These are phyloP conservation scores for Lamproptera curius DNA, from an alignment of 2,888 invertebrate species.

Conservation along the genomic window DNA sequence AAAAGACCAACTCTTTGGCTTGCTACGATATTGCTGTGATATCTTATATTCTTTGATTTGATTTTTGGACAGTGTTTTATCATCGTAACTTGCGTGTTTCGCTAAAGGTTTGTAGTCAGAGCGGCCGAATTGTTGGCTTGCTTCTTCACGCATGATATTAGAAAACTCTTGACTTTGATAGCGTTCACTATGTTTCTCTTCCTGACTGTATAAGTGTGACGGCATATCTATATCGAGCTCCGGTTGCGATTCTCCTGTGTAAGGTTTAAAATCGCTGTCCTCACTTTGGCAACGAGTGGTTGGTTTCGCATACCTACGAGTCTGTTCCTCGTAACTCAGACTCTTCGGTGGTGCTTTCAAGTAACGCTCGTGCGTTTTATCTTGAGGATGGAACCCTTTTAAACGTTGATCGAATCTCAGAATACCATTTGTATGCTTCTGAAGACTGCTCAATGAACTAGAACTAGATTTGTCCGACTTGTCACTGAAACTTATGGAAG, in stretches of 20 bases:
- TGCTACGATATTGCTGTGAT: slow-evolving; percentile 74
- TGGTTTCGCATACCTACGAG: slow-evolving; percentile 66
- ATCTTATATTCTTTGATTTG: slow-evolving; percentile 81
- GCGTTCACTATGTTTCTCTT: slow-evolving; percentile 80
- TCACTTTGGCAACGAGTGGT: slow-evolving; percentile 80
- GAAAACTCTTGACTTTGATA: slow-evolving; percentile 83
- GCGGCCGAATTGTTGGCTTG: slow-evolving; percentile 58
- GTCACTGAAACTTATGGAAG: slow-evolving; percentile 72
- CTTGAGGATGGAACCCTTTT: slow-evolving; percentile 46
- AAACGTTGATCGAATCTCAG: slow-evolving; percentile 59
- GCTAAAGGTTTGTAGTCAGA: slow-evolving; percentile 78
- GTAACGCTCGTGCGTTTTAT: slow-evolving; percentile 53
- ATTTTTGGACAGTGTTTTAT: slow-evolving; percentile 80
- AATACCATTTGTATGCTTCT: slow-evolving; percentile 64
- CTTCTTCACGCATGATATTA: slow-evolving; percentile 61
- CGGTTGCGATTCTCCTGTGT: slow-evolving; percentile 64
- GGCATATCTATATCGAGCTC: slow-evolving; percentile 78
- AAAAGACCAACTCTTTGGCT: slow-evolving; percentile 81
- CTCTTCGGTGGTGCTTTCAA: slow-evolving; percentile 69
- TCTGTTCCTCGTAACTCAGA: slow-evolving; percentile 68
- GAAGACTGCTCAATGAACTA: slow-evolving; percentile 69
- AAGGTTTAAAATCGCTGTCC: slow-evolving; percentile 70
- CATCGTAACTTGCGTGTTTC: slow-evolving; percentile 82
- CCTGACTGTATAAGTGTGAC: slow-evolving; percentile 78
- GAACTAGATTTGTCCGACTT: slow-evolving; percentile 75